Base-by-base conservation (phyloP, 1,140 invertebrate genomes). In the Lepidurus apus region DNA sequence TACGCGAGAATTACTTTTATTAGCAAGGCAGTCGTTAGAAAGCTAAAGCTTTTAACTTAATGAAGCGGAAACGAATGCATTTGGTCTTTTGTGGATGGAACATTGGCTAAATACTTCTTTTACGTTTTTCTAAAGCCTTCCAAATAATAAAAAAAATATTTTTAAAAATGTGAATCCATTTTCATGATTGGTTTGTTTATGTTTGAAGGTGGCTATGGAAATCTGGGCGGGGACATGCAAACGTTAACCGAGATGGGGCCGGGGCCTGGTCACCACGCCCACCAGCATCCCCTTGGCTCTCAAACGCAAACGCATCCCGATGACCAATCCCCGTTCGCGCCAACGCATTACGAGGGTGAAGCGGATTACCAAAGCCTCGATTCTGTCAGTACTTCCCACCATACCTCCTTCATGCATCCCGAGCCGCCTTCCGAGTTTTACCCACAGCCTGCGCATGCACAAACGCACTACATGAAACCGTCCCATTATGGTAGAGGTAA, bases 331-430 rank as follows among this genome's bases (percentile, higher is more conserved):
- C 53, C 24, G 10, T 86, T 88, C 78, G 86, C 88, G 82, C 86
- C 87, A 78, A 86, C 83, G 53, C 80, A 85, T 10, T 90, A 89
- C 82, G 90, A 91, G 44, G 89, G 90, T 34, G 85, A 87, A 8
- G 85, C 89, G 76, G 92, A 94, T 74, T 93, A 93, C 84, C 92
- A 92, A 81, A 89, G 88, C 79, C 82, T 92, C 42, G 88, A 91
- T 65, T 84, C 86, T 78, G 84, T 86, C 77, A 88, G 90, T 81
- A 84, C 79, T 84, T 87, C 77, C 85, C 87, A 82, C 82, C 86
- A 65, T 88, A 86, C 80, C 84, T 89, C 80, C 81, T 45, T 78
- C 83, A 4, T 74, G 21, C 47, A 77, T 45, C 76, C 84, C 87
- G 74, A 87, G 88, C 79, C 83, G 85, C 42, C 84, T 87, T 42